These are phyloP conservation scores for Edolisoma coerulescens DNA, from an alignment of 2,113 vertebrate species.

Conservation along the genomic window DNA sequence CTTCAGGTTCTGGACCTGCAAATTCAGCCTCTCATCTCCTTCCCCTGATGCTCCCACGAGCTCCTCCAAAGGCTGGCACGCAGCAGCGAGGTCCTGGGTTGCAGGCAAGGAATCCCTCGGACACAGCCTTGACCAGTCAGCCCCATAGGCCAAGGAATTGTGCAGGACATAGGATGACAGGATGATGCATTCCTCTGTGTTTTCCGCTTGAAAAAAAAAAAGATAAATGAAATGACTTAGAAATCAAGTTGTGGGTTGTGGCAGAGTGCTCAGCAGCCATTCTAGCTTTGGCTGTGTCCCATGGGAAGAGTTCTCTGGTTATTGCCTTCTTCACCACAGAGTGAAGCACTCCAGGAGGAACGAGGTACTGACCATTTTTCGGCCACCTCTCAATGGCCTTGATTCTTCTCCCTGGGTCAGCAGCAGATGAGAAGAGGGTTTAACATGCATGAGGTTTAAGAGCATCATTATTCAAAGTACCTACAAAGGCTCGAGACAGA, in stretches of 20 bases:
- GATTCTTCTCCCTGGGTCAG: neutral
- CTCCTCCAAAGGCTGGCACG: neutral
- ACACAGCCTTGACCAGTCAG: constrained; percentile 86
- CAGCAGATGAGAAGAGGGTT: neutral
- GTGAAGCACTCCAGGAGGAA: neutral
- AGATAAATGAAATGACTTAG: neutral
- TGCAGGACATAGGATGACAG: constrained; percentile 81
- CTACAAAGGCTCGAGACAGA: neutral
- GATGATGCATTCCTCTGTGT: constrained; percentile 68
- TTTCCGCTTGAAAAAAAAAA: constrained; percentile 60
- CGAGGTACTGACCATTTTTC: neutral
- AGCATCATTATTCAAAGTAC: neutral
- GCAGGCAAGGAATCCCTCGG: neutral
- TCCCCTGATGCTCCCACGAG: neutral
- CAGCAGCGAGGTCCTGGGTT: constrained; percentile 3
- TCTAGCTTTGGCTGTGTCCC: neutral
- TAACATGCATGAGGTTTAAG: neutral
- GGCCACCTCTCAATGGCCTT: neutral
- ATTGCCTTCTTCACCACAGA: neutral
- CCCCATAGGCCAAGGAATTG: constrained; percentile 90
- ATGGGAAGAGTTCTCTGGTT: neutral
- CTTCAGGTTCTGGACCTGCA: constrained; percentile 67
- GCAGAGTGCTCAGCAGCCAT: neutral
- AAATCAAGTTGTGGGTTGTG: neutral
- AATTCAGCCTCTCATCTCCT: neutral